Evolutionary conservation across 2,888 invertebrate species (phyloP).

Genomic region (Caenorhabditis plicata): DNA sequence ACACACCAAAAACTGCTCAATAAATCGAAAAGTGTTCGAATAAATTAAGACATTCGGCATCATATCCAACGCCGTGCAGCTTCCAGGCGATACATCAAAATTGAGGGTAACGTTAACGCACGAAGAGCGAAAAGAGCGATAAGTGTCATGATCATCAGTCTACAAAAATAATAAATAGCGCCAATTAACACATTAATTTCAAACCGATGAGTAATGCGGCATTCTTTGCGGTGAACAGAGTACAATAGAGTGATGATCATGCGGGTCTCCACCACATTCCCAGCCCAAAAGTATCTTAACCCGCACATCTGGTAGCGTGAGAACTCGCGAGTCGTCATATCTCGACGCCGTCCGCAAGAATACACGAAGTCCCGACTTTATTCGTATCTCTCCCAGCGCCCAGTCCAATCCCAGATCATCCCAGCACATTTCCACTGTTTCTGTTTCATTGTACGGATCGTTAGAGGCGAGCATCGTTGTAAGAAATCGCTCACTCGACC

Average conservation of each 20-base stretch:
- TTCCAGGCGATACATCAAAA: slow-evolving; percentile 73
- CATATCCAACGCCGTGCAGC: slow-evolving; percentile 34
- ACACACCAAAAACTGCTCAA: slow-evolving; percentile 74
- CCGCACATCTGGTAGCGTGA: slow-evolving; percentile 35
- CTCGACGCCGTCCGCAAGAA: slow-evolving; percentile 95
- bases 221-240: slow-evolving; percentile 93
- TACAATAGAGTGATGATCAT: slow-evolving; percentile 91
- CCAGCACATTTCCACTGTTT: slow-evolving; percentile 98
- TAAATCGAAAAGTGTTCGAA: slow-evolving; percentile 64
- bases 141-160: slow-evolving; percentile 83
- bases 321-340: slow-evolving; percentile 83
- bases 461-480: slow-evolving; percentile 88
- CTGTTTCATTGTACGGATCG: slow-evolving; percentile 97
- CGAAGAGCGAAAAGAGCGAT: slow-evolving; percentile 87
- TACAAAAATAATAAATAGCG: not conserved
- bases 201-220: slow-evolving; percentile 73
- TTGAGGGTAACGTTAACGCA: slow-evolving; percentile 79
- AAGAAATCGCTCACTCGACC: slow-evolving; percentile 77
- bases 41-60: slow-evolving; percentile 61
- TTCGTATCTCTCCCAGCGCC: slow-evolving; percentile 76
- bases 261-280: slow-evolving; percentile 83
- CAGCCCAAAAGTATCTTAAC: slow-evolving; percentile 42
- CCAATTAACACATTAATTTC: not conserved
- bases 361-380: slow-evolving; percentile 89
- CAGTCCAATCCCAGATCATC: slow-evolving; percentile 88